These are phyloP conservation scores for Iguana delicatissima DNA, from an alignment of 2,797 vertebrate species.

Conservation along the genomic window DNA sequence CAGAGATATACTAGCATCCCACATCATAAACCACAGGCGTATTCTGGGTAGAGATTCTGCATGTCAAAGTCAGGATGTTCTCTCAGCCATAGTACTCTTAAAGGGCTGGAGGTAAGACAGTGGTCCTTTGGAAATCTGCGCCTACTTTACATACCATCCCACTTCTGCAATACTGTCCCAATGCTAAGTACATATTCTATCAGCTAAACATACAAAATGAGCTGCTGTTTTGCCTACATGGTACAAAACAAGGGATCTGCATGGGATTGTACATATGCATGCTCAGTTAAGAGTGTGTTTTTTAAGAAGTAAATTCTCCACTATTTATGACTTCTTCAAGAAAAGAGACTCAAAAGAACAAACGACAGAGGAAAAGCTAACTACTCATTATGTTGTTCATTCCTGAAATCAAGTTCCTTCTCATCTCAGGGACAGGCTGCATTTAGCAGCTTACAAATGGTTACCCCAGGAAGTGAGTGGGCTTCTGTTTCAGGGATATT, in stretches of 20 bases:
- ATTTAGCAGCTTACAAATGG: neutral
- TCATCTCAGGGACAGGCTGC: constrained; percentile 20
- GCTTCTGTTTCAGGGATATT: constrained; percentile 40
- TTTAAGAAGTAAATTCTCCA: neutral
- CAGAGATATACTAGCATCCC: neutral
- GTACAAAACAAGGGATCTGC: neutral
- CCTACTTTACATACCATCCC: neutral
- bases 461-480: constrained; percentile 31
- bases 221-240: neutral
- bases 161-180: neutral
- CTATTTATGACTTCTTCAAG: constrained; percentile 24
- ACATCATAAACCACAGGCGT: neutral
- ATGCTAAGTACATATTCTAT: neutral
- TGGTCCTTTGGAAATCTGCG: neutral
- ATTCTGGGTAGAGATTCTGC: neutral
- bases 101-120: neutral
- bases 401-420: constrained; percentile 19
- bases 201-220: neutral
- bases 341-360: constrained; percentile 42
- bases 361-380: constrained; percentile 33
- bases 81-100: neutral
- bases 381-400: constrained; percentile 2
- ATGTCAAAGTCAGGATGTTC: neutral
- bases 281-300: neutral
- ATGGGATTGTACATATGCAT: neutral